Percentiles rank a stretch among this genome's conserved stretches.
These are phyloP conservation scores for Falco peregrinus DNA, from an alignment of 2,797 vertebrate genomes.

Conservation along the genomic window DNA sequence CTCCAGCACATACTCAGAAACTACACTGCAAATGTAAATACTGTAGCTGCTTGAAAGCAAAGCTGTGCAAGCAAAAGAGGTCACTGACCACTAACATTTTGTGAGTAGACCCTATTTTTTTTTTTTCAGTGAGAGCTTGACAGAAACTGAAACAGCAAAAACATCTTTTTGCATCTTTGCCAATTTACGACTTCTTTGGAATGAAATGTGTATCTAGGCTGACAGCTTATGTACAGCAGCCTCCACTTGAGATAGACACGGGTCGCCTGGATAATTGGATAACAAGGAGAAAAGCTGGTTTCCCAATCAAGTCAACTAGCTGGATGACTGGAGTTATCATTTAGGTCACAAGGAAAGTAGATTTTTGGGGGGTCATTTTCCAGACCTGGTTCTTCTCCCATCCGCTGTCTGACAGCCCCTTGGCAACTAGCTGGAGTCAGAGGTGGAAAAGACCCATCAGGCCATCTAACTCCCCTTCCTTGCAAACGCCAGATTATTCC, in stretches of 20 bases:
- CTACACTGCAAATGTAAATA: slow-evolving; percentile 43
- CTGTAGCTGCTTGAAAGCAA: slow-evolving; percentile 29
- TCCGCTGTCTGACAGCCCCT: background rate
- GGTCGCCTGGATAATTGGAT: slow-evolving; percentile 43
- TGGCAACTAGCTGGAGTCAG: background rate
- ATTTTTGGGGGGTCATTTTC: background rate
- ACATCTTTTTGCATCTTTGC: slow-evolving; percentile 45
- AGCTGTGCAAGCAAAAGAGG: slow-evolving; percentile 47
- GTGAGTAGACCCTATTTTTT: background rate
- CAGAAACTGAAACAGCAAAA: slow-evolving; percentile 41
- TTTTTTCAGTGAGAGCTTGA: background rate
- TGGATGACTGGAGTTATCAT: slow-evolving; percentile 45
- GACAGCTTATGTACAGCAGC: slow-evolving; percentile 60
- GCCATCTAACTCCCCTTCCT: background rate
- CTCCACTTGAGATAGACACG: slow-evolving; percentile 42
- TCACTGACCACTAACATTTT: slow-evolving; percentile 44
- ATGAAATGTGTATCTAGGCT: slow-evolving; percentile 25
- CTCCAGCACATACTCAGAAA: slow-evolving; percentile 18
- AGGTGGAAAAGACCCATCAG: background rate
- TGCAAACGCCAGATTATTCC: background rate
- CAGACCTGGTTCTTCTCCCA: slow-evolving; percentile 42
- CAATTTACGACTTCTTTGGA: slow-evolving; percentile 50
- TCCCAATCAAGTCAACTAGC: slow-evolving; percentile 46
- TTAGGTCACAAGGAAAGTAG: slow-evolving; percentile 44
- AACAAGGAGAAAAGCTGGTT: slow-evolving; percentile 40